Evolutionary conservation across 2,797 vertebrate genomes (phyloP), one percentile per base, ranked within the genome.

Genomic region (Sebastiscus albofasciatus): DNA sequence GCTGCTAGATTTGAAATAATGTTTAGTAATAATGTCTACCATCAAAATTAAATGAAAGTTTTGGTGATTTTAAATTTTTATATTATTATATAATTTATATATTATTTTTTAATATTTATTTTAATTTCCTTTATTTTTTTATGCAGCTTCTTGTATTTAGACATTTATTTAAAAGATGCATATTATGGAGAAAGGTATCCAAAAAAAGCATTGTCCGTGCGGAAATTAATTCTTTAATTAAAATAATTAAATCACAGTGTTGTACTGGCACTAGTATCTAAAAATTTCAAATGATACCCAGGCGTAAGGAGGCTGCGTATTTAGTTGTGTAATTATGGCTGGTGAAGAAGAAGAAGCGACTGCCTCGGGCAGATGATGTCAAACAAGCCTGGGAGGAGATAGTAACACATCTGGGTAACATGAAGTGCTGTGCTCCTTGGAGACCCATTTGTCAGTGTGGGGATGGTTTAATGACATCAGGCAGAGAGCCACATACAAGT

Each of bases 391-490:
- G 67, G 52, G 64, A 82, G 66, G 62, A 80, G 62, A 74, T 26
- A 39, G 36, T 39, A 72, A 76, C 67, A 78, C 77, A 75, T 82
- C 52, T 27, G 79, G 62, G 36, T 72, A 70, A 62, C 69, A 72
- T 76, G 72, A 75, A 67, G 34, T 56, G 64, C 49, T 72, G 34
- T 33, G 49, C 66, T 77, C 78, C 83, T 42, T 24, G 3, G 82
- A 82, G 86, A 85, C 60, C 58, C 22, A 39, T 82, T 80, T 80
- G 73, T 83, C 84, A 82, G 46, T 6, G 20, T 13, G n/a, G 68
- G 67, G 65, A 62, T 27, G 26, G 42, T 79, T 75, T 69, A 75
- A 60, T 82, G 74, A 72, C 67, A n/a, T 36, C 55, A 86, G 75
- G 81, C 81, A 80, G 20, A 14, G 55, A 78, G 67, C 79, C 81